phyloP scores from a whole-genome alignment of 2,797 vertebrate species.

The Pseudopleuronectes americanus region DNA sequence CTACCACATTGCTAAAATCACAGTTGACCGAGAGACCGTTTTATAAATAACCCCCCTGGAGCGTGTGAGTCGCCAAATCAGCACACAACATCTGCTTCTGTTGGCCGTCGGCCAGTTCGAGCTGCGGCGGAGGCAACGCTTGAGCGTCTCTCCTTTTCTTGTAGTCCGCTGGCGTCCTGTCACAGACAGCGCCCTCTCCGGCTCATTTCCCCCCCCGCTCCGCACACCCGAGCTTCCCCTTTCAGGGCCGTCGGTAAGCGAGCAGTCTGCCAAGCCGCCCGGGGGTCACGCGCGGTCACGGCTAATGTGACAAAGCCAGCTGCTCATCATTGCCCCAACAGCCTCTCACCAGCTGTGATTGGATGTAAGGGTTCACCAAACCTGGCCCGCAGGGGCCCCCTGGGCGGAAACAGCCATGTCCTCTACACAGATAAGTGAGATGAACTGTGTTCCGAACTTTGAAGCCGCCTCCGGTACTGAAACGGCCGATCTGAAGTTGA shows the following conservation, averaged over 20 bases:
- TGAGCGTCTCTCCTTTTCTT: conserved; percentile 10
- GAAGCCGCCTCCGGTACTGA: conserved; percentile 6
- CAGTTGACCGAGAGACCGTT: conserved; percentile 36
- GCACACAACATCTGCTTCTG: conserved; percentile 64
- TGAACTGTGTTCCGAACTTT: conserved; percentile 41
- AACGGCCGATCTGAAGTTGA: conserved; percentile 8
- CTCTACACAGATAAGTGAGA: conserved; percentile 52
- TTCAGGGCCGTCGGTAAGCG: conserved; percentile 31
- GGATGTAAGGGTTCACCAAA: conserved; percentile 67
- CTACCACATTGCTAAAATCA: conserved; percentile 36
- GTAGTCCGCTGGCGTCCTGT: conserved; percentile 42
- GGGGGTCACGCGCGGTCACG: conserved; percentile 62
- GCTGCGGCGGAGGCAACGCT: conserved; percentile 3
- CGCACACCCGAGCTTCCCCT: conserved; percentile 18
- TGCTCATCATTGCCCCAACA: conserved; percentile 59
- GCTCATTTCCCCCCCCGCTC: conserved; percentile 51
- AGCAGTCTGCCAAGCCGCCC: conserved; percentile 48
- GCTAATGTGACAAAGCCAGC: conserved; percentile 76
- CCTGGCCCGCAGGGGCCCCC: conserved; percentile 27
- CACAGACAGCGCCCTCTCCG: conserved; percentile 31
- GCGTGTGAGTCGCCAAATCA: conserved; percentile 48
- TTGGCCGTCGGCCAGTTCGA: conserved; percentile 43
- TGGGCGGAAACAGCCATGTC: conserved; percentile 41
- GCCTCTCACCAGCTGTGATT: conserved; percentile 69
- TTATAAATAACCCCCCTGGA: conserved; percentile 43